Conservation (phyloP, 2,113 vertebrate genomes). For the Labrus mixtus region DNA sequence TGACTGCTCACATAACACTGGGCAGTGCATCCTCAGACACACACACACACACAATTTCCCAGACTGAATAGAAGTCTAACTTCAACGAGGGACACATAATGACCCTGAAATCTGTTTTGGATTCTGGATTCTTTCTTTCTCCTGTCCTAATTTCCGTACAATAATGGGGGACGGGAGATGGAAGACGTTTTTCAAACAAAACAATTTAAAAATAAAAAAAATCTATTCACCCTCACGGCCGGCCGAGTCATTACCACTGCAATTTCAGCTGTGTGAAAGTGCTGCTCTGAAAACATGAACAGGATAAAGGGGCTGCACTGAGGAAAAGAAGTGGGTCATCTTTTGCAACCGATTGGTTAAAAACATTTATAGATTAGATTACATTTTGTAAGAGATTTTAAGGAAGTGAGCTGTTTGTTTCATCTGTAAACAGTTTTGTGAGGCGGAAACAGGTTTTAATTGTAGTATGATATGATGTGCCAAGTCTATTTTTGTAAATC, state of each 20-base stretch:
- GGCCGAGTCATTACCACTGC: conserved; percentile 37
- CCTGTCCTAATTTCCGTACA: conserved; percentile 50
- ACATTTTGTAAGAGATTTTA: conserved; percentile 27
- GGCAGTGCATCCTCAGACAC: background rate
- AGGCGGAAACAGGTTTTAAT: conserved; percentile 7
- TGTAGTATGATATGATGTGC: background rate
- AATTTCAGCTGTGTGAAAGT: conserved; percentile 34
- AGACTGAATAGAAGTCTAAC: conserved; percentile 26
- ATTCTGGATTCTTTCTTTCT: conserved; percentile 18
- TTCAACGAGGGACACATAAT: conserved; percentile 17
- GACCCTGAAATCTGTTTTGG: background rate
- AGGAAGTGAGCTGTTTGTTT: conserved; percentile 34
- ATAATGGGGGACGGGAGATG: conserved; percentile 42
- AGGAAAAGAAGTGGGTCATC: conserved; percentile 26
- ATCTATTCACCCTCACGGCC: conserved; percentile 54
- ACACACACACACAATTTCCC: conserved; percentile 2
- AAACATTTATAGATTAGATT: too few relatives aligned
- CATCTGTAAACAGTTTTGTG: conserved; percentile 8
- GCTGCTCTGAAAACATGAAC: conserved; percentile 35
- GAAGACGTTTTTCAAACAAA: conserved; percentile 32
- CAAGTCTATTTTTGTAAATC: too few relatives aligned
- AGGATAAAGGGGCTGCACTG: conserved; percentile 33
- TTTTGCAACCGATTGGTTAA: background rate
- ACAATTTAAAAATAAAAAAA: conserved; percentile 37
- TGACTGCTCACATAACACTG: background rate